These are phyloP conservation scores for Octodon degus DNA, from an alignment of 2,113 vertebrate species.

Conservation along the genomic window DNA sequence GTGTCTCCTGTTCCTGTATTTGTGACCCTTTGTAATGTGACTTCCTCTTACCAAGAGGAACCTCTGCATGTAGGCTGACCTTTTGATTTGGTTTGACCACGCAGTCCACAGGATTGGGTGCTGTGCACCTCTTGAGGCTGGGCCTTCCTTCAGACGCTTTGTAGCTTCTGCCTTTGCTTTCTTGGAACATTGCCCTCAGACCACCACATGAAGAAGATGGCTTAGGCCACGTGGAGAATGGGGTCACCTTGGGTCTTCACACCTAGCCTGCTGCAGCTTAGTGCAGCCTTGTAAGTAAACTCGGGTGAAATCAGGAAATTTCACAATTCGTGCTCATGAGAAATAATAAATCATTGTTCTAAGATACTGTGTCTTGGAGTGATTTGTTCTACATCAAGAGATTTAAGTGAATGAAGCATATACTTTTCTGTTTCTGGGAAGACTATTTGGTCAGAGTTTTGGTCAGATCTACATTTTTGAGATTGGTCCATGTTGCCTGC, in stretches of 20 bases:
- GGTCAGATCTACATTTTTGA: neutral
- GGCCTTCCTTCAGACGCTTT: neutral
- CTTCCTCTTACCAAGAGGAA: neutral
- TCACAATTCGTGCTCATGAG: neutral
- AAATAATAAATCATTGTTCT: neutral
- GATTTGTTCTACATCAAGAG: neutral
- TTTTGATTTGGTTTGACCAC: neutral
- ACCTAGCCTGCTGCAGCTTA: neutral
- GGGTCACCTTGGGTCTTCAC: neutral
- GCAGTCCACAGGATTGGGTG: neutral
- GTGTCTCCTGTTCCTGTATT: neutral
- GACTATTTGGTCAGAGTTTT: neutral
- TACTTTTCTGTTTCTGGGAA: neutral
- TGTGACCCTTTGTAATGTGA: neutral
- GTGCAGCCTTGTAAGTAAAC: neutral
- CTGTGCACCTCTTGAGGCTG: neutral
- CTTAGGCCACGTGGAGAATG: accelerated
- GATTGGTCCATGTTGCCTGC: neutral
- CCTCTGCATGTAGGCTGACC: neutral
- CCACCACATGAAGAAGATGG: neutral
- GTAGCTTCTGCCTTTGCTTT: neutral
- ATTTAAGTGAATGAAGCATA: neutral
- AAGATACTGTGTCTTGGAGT: neutral
- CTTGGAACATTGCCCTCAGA: neutral
- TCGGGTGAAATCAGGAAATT: neutral